Evolutionary conservation across 2,797 vertebrate genomes (phyloP).

Genomic region (Eleutherodactylus coqui): DNA sequence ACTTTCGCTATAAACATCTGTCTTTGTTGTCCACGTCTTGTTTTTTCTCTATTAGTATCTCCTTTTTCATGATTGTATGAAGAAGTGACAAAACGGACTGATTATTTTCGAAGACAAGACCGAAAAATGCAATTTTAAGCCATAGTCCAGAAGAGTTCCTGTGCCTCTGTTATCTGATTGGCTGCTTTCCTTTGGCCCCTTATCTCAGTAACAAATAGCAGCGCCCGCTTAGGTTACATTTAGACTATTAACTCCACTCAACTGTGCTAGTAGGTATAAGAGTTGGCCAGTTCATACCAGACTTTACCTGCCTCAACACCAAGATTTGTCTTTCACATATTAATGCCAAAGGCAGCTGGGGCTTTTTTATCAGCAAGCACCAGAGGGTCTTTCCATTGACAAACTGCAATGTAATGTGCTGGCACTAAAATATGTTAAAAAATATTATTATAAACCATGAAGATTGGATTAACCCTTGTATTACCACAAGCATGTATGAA

Average conservation of each 20-base stretch:
- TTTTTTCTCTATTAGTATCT: neutral
- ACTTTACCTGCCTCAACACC: neutral
- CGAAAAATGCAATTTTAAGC: constrained; percentile 20
- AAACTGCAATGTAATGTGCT: constrained; percentile 29
- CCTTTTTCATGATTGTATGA: neutral
- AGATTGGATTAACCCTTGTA: constrained; percentile 29
- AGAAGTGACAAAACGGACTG: neutral
- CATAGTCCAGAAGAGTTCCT: constrained; percentile 24
- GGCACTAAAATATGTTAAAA: constrained; percentile 19
- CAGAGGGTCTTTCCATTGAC: constrained; percentile 33
- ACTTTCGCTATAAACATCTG: neutral
- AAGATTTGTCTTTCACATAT: neutral
- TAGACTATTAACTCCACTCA: constrained; percentile 25
- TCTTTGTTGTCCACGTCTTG: neutral
- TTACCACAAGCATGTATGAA: neutral
- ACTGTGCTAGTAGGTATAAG: neutral
- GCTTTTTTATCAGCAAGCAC: constrained; percentile 31
- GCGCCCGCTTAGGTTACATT: constrained; percentile 18
- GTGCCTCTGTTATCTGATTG: constrained; percentile 48
- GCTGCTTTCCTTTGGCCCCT: constrained; percentile 26
- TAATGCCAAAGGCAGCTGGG: neutral
- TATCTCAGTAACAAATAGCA: constrained; percentile 46
- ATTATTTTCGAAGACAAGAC: neutral
- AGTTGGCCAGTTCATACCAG: neutral
- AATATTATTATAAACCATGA: constrained; percentile 7